Percentiles rank a stretch among this genome's conserved stretches.
Conservation (phyloP, 1,140 invertebrate species). For the Heliconius hermathena region DNA sequence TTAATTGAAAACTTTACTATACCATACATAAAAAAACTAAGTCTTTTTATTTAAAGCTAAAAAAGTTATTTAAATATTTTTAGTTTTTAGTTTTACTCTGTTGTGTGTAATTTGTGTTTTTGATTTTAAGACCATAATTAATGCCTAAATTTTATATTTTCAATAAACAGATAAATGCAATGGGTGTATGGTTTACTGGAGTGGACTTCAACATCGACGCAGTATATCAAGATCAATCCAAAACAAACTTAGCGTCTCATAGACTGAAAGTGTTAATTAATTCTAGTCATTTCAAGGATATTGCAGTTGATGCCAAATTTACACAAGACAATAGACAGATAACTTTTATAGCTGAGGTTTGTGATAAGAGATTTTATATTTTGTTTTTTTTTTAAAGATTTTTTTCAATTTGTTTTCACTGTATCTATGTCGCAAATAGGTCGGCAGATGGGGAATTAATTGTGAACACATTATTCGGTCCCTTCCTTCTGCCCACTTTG, state of each 20-base stretch:
- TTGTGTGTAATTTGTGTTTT: too few relatives aligned
- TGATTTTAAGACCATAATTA: background rate
- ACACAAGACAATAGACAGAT: slow-evolving; percentile 84
- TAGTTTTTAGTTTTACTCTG: too few relatives aligned
- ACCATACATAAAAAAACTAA: too few relatives aligned
- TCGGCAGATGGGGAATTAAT: too few relatives aligned
- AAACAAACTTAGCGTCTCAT: slow-evolving; percentile 83
- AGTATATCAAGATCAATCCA: slow-evolving; percentile 87
- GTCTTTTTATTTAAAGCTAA: too few relatives aligned
- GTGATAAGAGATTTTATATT: background rate
- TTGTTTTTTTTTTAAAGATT: background rate
- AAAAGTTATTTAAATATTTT: too few relatives aligned
- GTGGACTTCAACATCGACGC: slow-evolving; percentile 86
- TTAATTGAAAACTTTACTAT: too few relatives aligned
- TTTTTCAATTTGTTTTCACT: too few relatives aligned
- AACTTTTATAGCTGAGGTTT: slow-evolving; percentile 82
- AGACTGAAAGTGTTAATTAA: slow-evolving; percentile 86
- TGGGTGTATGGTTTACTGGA: slow-evolving; percentile 90
- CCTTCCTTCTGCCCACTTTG: too few relatives aligned
- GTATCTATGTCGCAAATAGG: too few relatives aligned
- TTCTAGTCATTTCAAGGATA: slow-evolving; percentile 87
- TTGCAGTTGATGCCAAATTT: slow-evolving; percentile 83
- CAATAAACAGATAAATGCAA: slow-evolving; percentile 82
- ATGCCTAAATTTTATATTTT: background rate
- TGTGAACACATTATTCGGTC: too few relatives aligned